phyloP scores from a whole-genome alignment of 2,797 vertebrate genomes.

The Neoniphon sammara region DNA sequence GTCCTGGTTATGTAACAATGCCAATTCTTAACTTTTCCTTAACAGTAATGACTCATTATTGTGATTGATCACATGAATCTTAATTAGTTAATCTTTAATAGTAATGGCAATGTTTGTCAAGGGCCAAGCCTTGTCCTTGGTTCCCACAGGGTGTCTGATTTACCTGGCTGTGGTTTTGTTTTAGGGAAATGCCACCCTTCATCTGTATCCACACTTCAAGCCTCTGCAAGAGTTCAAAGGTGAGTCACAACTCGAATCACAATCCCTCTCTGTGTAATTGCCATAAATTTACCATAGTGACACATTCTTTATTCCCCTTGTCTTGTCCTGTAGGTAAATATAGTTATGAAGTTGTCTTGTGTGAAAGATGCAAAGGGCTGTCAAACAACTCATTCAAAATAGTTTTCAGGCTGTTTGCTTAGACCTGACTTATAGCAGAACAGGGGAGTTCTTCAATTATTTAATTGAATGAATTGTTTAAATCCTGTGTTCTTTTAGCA shows the following conservation, averaged over 20 bases:
- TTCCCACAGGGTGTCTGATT: slow-evolving; percentile 5
- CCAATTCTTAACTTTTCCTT: background rate
- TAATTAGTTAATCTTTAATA: background rate
- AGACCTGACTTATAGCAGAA: background rate
- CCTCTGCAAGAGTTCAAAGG: slow-evolving; percentile 87
- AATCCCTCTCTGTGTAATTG: background rate
- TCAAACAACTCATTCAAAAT: background rate
- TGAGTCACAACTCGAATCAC: slow-evolving; percentile 56
- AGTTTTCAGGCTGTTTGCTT: background rate
- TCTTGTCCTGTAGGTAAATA: background rate
- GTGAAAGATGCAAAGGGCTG: too few relatives aligned
- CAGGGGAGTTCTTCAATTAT: background rate
- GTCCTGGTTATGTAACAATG: background rate
- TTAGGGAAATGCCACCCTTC: slow-evolving; percentile 90
- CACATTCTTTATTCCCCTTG: background rate
- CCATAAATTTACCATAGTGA: slow-evolving; percentile 4
- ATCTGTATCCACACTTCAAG: slow-evolving; percentile 90
- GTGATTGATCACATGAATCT: background rate
- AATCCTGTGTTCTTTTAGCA: background rate
- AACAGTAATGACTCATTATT: background rate
- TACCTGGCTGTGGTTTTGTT: slow-evolving; percentile 9
- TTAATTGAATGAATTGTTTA: background rate
- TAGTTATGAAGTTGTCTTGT: background rate
- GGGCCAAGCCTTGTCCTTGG: background rate
- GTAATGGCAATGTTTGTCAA: background rate